Base-by-base conservation (phyloP, 2,888 invertebrate species). In the Rhamnusium bicolor region DNA sequence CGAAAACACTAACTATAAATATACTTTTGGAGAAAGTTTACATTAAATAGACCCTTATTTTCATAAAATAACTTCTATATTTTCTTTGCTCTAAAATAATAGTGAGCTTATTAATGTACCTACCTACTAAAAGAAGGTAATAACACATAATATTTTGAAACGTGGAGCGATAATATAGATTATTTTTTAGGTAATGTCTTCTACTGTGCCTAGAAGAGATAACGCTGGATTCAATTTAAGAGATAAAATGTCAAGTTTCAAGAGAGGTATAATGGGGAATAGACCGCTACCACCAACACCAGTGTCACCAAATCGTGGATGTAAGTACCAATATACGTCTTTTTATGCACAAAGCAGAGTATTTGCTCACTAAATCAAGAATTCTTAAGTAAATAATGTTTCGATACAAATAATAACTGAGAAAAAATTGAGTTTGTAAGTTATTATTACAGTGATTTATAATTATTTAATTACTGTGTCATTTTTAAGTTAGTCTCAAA, bases 211-310 rank as follows among this genome's bases (percentile, higher is more conserved):
- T 18, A 82, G 86, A 66, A 87, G 84, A 74, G 87, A 87, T 71
- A 75, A 73, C 46, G 60, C 71, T 10, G 75, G 76, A 18, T 86
- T 86, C 74, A 85, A 87, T 19, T 82, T 88, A 69, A 88, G 85
- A 80, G 89, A 90, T 75, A 90, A 89, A 79, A 88, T 90, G 86
- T 89, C 89, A 8, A 90, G 87, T 79, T 84, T 90, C 58, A 89
- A 89, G 78, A 85, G 86, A 40, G 79, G 78, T 14, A 46, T 75
- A 14, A 85, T 89, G 84, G 88, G 87, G 51, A 88, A 88, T 75
- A 86, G 92, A 58, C 91, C 91, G 6, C 84, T 91, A 73, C 91
- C 91, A 14, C 90, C 91, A 10, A 89, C 91, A 40, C 92, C 92
- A 12, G 74, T 73, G 6, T 77, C 82, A 6, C 78, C 79, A 19